Percentiles rank a stretch among this genome's conserved stretches.
phyloP scores from a whole-genome alignment of 2,888 invertebrate genomes.

The Mythimna impura region DNA sequence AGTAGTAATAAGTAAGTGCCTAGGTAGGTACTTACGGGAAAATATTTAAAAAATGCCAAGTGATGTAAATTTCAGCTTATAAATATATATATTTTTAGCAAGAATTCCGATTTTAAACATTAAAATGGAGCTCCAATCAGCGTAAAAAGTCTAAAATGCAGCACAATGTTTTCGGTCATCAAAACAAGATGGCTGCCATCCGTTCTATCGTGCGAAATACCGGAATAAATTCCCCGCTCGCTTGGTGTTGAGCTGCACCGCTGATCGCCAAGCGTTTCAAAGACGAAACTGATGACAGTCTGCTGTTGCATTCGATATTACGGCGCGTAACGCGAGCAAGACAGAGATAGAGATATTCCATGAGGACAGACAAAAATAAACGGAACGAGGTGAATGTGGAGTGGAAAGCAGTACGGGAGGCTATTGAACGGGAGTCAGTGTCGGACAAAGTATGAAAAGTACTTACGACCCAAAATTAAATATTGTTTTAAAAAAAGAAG shows the following conservation, averaged over 20 bases:
- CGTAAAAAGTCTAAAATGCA: conserved; percentile 25
- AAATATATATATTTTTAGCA: neutral
- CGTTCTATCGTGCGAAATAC: conserved; percentile 73
- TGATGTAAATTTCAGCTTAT: neutral
- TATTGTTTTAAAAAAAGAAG: conserved; percentile 9
- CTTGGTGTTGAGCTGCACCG: conserved; percentile 73
- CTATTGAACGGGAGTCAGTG: conserved; percentile 75
- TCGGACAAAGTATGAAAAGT: conserved; percentile 13
- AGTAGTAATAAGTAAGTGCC: neutral
- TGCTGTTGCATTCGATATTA: conserved; percentile 66
- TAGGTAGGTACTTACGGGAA: neutral
- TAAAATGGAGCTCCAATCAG: neutral
- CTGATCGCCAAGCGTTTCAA: conserved; percentile 62
- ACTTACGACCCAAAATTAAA: neutral
- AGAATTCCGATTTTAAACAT: neutral
- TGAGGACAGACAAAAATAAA: conserved; percentile 67
- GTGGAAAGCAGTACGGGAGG: conserved; percentile 78
- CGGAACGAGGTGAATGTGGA: conserved; percentile 82
- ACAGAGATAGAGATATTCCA: conserved; percentile 69
- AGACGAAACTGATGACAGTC: conserved; percentile 66
- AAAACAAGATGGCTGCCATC: conserved; percentile 78
- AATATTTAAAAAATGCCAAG: neutral
- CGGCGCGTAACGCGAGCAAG: conserved; percentile 54
- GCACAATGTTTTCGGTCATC: conserved; percentile 44
- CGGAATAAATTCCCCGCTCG: conserved; percentile 81